Conservation (phyloP, 2,888 invertebrate genomes). For the Allophyes oxyacanthae region DNA sequence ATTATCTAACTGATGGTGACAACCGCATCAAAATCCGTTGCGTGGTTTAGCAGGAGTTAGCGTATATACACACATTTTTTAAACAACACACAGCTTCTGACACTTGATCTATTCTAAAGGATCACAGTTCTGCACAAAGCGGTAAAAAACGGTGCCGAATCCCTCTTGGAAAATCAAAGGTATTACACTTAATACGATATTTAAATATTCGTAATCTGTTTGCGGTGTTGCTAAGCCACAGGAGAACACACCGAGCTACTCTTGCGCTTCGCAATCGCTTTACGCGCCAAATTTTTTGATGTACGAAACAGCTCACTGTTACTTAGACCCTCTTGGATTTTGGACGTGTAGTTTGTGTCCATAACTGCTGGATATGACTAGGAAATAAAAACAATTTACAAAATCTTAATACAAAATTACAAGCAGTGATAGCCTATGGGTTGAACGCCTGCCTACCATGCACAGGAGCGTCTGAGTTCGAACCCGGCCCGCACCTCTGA, state of each 20-base stretch:
- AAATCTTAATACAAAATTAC: neutral
- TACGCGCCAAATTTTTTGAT: constrained; percentile 64
- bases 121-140: no score
- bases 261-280: constrained; percentile 48
- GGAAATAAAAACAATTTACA: neutral
- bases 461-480: no score
- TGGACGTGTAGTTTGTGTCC: constrained; percentile 23
- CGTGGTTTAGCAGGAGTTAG: no score
- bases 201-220: constrained; percentile 45
- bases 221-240: constrained; percentile 41
- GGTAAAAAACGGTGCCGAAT: neutral
- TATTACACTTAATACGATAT: constrained; percentile 20
- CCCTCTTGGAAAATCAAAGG: constrained; percentile 29
- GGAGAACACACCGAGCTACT: constrained; percentile 18
- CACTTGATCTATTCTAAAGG: no score
- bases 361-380: constrained; percentile 37
- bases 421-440: no score
- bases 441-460: no score
- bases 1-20: no score
- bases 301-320: constrained; percentile 48
- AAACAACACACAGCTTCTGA: no score
- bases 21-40: no score
- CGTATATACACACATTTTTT: no score
- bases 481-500: no score
- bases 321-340: constrained; percentile 43